Percentiles rank a stretch among this genome's conserved stretches.
Evolutionary conservation across 2,888 invertebrate genomes (phyloP).

Genomic region (Ariolimax columbianus): DNA sequence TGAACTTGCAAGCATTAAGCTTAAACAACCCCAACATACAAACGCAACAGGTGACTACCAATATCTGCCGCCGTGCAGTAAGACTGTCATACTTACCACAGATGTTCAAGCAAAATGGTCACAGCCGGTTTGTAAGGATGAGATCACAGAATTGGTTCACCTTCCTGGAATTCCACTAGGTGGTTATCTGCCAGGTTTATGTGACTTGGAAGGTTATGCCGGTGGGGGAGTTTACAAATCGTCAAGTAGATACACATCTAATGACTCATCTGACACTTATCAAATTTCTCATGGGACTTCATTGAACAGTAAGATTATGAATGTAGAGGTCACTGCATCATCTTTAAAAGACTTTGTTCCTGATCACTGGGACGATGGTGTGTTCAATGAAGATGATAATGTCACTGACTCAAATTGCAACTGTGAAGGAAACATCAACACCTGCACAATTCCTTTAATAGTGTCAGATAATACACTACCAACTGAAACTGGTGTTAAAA

Average conservation of each 20-base stretch:
- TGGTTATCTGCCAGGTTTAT: too few relatives aligned
- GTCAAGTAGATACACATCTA: background rate
- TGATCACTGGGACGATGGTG: conserved; percentile 4
- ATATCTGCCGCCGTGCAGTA: background rate
- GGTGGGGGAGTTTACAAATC: background rate
- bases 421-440: background rate
- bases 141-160: background rate
- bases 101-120: background rate
- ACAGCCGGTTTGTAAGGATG: background rate
- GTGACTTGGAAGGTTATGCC: too few relatives aligned
- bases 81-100: background rate
- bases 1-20: background rate
- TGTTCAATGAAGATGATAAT: background rate
- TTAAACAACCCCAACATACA: background rate
- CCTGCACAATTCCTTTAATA: background rate
- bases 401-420: background rate
- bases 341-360: background rate
- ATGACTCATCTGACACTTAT: background rate
- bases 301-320: background rate
- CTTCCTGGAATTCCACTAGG: background rate
- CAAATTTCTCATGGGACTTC: background rate
- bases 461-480: background rate
- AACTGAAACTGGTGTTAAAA: too few relatives aligned
- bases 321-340: too few relatives aligned
- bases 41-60: background rate